These are phyloP conservation scores for Watsonalla cultraria DNA, from an alignment of 2,888 invertebrate species.

Conservation along the genomic window DNA sequence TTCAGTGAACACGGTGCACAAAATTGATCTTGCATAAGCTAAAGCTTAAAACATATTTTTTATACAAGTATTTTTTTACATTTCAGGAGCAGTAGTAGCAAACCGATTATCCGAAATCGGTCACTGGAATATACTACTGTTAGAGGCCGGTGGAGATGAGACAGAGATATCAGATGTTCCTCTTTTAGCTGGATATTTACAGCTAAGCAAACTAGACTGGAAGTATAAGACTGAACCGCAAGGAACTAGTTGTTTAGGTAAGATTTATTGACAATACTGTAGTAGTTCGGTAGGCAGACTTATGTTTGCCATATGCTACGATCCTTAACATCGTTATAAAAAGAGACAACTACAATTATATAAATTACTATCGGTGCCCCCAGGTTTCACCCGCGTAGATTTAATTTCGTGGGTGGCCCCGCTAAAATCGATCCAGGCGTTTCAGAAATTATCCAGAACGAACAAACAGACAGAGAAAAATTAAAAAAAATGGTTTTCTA, in stretches of 20 bases:
- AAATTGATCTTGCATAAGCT: too few species aligned
- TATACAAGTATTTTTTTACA: not conserved
- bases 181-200: conserved; percentile 90
- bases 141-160: conserved; percentile 94
- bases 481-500: too few species aligned
- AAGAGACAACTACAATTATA: too few species aligned
- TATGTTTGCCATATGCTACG: too few species aligned
- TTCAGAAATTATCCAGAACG: too few species aligned
- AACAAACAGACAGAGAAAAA: too few species aligned
- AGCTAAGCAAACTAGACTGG: conserved; percentile 93
- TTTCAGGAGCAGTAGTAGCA: conserved; percentile 88
- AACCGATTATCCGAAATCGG: conserved; percentile 89
- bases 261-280: too few species aligned
- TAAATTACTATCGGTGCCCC: too few species aligned
- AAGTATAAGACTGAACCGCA: conserved; percentile 95
- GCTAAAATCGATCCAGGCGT: too few species aligned
- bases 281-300: not conserved
- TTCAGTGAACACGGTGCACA: not conserved
- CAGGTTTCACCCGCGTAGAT: too few species aligned
- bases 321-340: too few species aligned
- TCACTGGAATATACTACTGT: conserved; percentile 87
- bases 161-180: conserved; percentile 95
- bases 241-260: conserved; percentile 89
- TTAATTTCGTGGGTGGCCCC: too few species aligned
- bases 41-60: not conserved